Conservation (phyloP, 1,140 invertebrate genomes). For the Myzus persicae region DNA sequence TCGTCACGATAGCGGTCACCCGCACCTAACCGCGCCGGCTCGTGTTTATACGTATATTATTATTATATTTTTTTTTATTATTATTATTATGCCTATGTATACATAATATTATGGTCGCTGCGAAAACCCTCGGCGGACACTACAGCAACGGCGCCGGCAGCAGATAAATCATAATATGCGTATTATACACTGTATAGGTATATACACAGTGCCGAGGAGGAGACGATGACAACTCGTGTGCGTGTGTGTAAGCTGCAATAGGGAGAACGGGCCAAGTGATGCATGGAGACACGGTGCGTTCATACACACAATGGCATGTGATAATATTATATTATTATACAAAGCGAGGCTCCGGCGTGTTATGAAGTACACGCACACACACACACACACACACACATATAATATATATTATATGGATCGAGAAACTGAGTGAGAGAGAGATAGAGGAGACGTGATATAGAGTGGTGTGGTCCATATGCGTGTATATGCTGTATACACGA, state of each 20-base stretch:
- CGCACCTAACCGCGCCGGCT: not conserved
- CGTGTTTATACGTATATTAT: not conserved
- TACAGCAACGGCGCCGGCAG: not conserved
- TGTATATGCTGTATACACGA: not conserved
- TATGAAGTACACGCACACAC: slow-evolving; percentile 9
- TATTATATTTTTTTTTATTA: too few relatives aligned
- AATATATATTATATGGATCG: not conserved
- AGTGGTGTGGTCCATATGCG: not conserved
- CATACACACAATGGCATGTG: slow-evolving; percentile 20
- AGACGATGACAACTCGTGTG: slow-evolving; percentile 33
- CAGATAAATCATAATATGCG: slow-evolving; percentile 33
- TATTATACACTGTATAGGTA: not conserved
- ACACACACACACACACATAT: not conserved
- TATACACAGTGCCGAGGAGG: not conserved
- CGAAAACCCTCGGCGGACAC: not conserved
- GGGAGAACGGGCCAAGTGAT: slow-evolving; percentile 43
- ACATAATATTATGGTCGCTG: not conserved
- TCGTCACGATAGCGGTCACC: slow-evolving; percentile 28
- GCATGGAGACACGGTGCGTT: slow-evolving; percentile 29
- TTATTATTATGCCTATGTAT: too few relatives aligned
- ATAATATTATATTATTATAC: slow-evolving; percentile 18
- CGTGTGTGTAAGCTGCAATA: too few relatives aligned
- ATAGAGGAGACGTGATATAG: not conserved
- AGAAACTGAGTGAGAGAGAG: not conserved
- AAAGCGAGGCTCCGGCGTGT: slow-evolving; percentile 15